Evolutionary conservation across 2,797 vertebrate species (phyloP).

Genomic region (Menidia menidia): DNA sequence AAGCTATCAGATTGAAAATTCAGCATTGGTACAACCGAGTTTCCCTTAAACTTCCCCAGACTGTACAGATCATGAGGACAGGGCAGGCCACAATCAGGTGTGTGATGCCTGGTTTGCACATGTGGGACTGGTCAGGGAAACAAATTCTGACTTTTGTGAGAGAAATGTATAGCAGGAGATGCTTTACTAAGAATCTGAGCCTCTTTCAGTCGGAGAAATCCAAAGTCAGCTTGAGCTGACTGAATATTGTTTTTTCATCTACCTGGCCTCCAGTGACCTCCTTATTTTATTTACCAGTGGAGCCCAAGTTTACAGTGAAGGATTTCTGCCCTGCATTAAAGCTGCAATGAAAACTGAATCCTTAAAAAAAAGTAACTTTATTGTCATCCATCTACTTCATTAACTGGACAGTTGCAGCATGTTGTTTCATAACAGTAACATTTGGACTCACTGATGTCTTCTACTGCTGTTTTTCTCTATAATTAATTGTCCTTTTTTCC

Average conservation of each 20-base stretch:
- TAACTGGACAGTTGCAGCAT: background rate
- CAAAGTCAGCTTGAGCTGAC: no score
- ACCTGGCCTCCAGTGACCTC: no score
- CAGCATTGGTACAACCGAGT: background rate
- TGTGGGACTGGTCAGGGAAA: no score
- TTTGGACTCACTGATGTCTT: background rate
- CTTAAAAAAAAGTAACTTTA: background rate
- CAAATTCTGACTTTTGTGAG: no score
- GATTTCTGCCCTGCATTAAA: background rate
- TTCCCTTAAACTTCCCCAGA: background rate
- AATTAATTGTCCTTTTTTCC: background rate
- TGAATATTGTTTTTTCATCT: no score
- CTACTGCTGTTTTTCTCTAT: background rate
- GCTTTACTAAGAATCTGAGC: no score
- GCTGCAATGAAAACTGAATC: background rate
- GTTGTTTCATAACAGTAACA: background rate
- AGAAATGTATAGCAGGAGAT: no score
- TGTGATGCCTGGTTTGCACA: background rate
- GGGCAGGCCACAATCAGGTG: background rate
- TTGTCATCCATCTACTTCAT: background rate
- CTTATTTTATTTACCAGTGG: no score
- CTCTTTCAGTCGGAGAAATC: no score
- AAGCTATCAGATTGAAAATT: background rate
- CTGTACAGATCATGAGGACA: background rate
- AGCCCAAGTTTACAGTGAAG: no score